phyloP scores from a whole-genome alignment of 2,888 invertebrate genomes.

The Xanthorhoe designata region DNA sequence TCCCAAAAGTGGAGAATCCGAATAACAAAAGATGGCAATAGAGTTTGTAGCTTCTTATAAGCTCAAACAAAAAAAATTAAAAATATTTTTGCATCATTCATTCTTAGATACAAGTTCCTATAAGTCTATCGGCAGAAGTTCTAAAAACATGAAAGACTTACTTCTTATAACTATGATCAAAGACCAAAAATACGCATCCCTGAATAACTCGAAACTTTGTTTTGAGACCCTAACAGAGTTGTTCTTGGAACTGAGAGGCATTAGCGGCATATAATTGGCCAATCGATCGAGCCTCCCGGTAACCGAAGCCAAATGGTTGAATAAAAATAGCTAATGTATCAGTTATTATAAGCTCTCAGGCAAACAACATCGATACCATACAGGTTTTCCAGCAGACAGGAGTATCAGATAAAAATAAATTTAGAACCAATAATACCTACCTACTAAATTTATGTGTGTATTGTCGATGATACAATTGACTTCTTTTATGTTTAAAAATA shows the following conservation, averaged over 20 bases:
- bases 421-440: not conserved
- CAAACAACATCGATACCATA: not conserved
- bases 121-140: no score
- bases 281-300: slow-evolving; percentile 68
- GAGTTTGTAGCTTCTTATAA: not conserved
- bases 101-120: no score
- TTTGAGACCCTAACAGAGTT: slow-evolving; percentile 45
- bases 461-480: no score
- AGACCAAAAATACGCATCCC: slow-evolving; percentile 13
- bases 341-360: not conserved
- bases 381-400: not conserved
- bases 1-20: no score
- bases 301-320: slow-evolving; percentile 58
- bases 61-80: slow-evolving; percentile 1
- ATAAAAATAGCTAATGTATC: slow-evolving; percentile 62
- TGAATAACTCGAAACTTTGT: slow-evolving; percentile 17
- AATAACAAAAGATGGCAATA: no score
- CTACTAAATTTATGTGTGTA: no score
- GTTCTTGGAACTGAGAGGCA: slow-evolving; percentile 49
- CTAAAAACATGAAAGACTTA: no score
- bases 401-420: not conserved
- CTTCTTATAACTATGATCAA: slow-evolving; percentile 2
- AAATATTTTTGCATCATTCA: no score
- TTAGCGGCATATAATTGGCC: slow-evolving; percentile 70
- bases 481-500: no score